Evolutionary conservation across 1,140 invertebrate genomes (phyloP).

Genomic region (Magallana gigas): DNA sequence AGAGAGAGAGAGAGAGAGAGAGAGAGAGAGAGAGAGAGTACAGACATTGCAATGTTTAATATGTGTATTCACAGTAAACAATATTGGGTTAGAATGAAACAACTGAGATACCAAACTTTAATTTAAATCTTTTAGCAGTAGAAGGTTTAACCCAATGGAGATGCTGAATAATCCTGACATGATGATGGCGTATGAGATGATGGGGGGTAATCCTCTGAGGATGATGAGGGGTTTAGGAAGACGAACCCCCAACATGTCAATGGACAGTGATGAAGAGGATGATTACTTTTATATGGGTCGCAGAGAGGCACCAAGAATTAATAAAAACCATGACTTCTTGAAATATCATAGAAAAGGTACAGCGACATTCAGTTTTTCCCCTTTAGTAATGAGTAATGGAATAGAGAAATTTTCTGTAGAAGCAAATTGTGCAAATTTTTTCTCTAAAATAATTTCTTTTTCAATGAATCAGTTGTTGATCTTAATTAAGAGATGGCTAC

Average conservation of each 20-base stretch:
- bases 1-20: not conserved
- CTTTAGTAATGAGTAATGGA: no score
- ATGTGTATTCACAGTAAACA: no score
- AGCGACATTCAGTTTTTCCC: no score
- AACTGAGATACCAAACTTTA: not conserved
- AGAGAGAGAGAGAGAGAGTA: not conserved
- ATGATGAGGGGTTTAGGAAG: not conserved
- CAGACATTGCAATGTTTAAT: not conserved
- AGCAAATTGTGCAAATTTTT: no score
- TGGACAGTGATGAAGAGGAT: constrained; percentile 2
- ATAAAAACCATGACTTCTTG: not conserved
- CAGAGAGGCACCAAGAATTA: not conserved
- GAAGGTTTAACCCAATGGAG: not conserved
- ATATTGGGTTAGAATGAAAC: no score
- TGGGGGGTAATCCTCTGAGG: not conserved
- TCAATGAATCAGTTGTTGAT: no score
- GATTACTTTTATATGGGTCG: not conserved
- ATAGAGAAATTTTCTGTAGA: no score
- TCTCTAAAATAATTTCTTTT: no score
- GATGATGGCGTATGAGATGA: constrained; percentile 8
- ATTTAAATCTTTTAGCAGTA: not conserved
- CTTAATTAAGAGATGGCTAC: no score
- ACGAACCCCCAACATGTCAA: not conserved
- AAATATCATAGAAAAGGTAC: not conserved
- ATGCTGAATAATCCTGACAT: not conserved